These are phyloP conservation scores for Atlantisia rogersi DNA, from an alignment of 2,113 vertebrate species.

Conservation along the genomic window DNA sequence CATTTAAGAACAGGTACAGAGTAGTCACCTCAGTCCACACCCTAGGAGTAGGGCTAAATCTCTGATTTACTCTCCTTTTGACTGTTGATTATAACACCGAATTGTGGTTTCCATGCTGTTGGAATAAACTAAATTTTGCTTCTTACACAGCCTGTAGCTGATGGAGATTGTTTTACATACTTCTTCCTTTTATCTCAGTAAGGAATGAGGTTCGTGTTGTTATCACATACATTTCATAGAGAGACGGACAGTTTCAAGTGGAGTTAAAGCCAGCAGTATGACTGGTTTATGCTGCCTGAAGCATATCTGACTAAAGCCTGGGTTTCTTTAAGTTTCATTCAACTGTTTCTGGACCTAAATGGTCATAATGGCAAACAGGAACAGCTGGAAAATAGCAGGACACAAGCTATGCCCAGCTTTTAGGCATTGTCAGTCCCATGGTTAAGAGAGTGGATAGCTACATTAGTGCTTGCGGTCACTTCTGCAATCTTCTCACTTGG, in stretches of 20 bases:
- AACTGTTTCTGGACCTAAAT: neutral
- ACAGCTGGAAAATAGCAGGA: neutral
- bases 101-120: neutral
- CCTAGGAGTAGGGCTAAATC: neutral
- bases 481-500: neutral
- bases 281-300: neutral
- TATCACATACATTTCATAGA: neutral
- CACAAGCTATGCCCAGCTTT: neutral
- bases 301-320: neutral
- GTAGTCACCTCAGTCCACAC: neutral
- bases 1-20: neutral
- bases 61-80: neutral
- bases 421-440: neutral
- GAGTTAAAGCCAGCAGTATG: neutral
- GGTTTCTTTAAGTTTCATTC: neutral
- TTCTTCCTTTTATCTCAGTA: neutral
- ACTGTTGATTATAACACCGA: neutral
- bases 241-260: neutral
- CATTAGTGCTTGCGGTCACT: neutral
- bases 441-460: neutral
- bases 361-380: neutral
- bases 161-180: neutral
- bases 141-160: neutral
- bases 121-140: neutral
- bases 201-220: neutral